phyloP scores from a whole-genome alignment of 2,113 vertebrate genomes.

The Calypte anna region DNA sequence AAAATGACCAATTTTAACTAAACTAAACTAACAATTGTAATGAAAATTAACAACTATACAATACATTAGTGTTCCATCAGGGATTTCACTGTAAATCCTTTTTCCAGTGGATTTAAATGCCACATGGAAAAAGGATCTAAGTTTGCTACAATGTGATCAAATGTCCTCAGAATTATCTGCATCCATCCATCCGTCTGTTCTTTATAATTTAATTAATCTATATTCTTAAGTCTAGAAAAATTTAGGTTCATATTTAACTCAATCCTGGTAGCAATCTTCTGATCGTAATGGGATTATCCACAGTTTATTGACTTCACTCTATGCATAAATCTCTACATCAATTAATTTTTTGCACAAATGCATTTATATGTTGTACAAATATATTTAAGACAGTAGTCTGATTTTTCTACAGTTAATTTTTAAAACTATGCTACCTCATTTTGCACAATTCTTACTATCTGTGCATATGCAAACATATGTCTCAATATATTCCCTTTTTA shows the following conservation, averaged over 20 bases:
- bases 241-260: slow-evolving; percentile 19
- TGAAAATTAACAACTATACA: neutral
- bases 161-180: neutral
- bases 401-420: neutral
- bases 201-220: slow-evolving; percentile 23
- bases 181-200: neutral
- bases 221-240: neutral
- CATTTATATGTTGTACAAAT: neutral
- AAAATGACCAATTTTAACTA: neutral
- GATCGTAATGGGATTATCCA: slow-evolving; percentile 25
- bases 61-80: neutral
- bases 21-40: too few relatives aligned
- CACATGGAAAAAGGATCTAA: neutral
- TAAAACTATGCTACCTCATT: neutral
- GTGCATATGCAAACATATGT: neutral
- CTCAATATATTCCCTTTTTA: neutral
- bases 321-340: neutral
- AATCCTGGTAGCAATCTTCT: neutral
- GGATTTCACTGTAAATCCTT: neutral
- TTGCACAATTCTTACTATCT: neutral
- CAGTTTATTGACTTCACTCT: neutral
- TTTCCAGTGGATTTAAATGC: neutral
- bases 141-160: slow-evolving; percentile 6
- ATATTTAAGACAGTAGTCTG: neutral
- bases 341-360: neutral